phyloP scores from a whole-genome alignment of 2,888 invertebrate genomes.

The Pseudanteris insignis region DNA sequence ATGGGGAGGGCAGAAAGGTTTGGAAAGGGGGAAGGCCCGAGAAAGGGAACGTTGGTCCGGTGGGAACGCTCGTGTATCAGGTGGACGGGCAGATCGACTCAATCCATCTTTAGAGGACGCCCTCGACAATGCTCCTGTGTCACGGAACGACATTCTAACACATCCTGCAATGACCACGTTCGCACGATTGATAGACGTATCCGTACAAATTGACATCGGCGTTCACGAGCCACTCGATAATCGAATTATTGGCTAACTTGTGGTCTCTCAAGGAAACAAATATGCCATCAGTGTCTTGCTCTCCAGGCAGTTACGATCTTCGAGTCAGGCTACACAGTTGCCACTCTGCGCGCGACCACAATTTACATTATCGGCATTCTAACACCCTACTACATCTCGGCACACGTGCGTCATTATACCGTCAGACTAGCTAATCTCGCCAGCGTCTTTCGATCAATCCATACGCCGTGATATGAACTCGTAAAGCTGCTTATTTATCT shows the following conservation, averaged over 20 bases:
- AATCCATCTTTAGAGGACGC: constrained; percentile 16
- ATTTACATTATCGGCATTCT: too few relatives aligned
- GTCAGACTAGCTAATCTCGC: too few relatives aligned
- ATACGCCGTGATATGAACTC: too few relatives aligned
- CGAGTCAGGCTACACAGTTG: background rate
- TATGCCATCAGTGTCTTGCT: constrained; percentile 22
- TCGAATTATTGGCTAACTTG: constrained; percentile 34
- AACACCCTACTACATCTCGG: too few relatives aligned
- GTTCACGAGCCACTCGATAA: constrained; percentile 24
- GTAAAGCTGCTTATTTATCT: too few relatives aligned
- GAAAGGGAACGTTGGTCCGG: constrained; percentile 12
- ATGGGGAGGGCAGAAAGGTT: too few relatives aligned
- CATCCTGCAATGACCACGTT: constrained; percentile 29
- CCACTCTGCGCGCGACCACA: too few relatives aligned
- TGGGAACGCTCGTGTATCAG: constrained; percentile 21
- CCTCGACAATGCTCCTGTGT: constrained; percentile 26
- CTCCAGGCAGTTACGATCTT: constrained; percentile 13
- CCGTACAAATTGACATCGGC: constrained; percentile 29
- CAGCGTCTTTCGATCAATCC: too few relatives aligned
- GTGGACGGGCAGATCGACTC: constrained; percentile 15
- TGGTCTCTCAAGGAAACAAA: constrained; percentile 31
- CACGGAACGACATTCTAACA: constrained; percentile 18
- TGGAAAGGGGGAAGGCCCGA: too few relatives aligned
- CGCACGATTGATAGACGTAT: constrained; percentile 26
- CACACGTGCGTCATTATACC: too few relatives aligned